Evolutionary conservation across 2,113 vertebrate genomes (phyloP).

Genomic region (Anolis carolinensis): DNA sequence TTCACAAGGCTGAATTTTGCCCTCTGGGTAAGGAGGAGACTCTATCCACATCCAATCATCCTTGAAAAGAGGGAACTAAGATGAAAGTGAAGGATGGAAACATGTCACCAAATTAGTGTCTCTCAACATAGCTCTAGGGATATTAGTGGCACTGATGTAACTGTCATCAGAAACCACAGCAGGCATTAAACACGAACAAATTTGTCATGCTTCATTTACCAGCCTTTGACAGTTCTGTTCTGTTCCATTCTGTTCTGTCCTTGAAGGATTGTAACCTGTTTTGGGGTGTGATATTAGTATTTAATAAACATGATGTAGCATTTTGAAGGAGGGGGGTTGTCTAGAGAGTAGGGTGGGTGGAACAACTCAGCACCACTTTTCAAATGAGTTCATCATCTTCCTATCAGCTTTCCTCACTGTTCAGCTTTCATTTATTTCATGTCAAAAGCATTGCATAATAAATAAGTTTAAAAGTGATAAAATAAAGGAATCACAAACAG

Average conservation of each 20-base stretch:
- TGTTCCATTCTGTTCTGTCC: slow-evolving; percentile 1
- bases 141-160: slow-evolving; percentile 48
- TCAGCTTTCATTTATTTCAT: no score
- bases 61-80: fast-evolving
- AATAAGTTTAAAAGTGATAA: no score
- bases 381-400: no score
- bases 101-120: slow-evolving; percentile 62
- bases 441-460: no score
- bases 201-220: slow-evolving; percentile 66
- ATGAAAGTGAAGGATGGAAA: slow-evolving; percentile 32
- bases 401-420: no score
- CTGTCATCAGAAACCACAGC: slow-evolving; percentile 47
- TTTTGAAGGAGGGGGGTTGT: background rate
- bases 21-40: slow-evolving; percentile 19
- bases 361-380: slow-evolving; percentile 9
- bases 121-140: slow-evolving; percentile 46
- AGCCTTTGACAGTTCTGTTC: slow-evolving; percentile 55
- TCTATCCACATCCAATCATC: slow-evolving; percentile 17
- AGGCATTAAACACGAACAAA: slow-evolving; percentile 46
- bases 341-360: fast-evolving
- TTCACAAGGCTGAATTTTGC: slow-evolving; percentile 27
- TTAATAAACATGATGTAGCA: slow-evolving; percentile 35
- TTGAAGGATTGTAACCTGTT: slow-evolving; percentile 49
- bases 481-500: no score
- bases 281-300: slow-evolving; percentile 26